Percentiles rank a stretch among this genome's conserved stretches.
phyloP scores from a whole-genome alignment of 92 coral and sea anemone genomes.

The Pocillopora meandrina region DNA sequence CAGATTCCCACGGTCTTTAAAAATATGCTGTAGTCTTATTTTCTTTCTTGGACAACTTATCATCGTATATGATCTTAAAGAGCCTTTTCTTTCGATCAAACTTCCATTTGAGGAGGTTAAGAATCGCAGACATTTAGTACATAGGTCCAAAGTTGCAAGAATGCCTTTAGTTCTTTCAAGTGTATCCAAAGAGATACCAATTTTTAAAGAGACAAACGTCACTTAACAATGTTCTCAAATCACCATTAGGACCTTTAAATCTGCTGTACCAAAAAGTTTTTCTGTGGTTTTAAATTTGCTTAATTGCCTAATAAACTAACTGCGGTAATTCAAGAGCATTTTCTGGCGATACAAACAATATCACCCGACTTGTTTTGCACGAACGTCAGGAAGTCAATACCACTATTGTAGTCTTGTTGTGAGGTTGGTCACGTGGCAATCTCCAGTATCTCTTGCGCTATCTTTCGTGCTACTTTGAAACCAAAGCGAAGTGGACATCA shows the following conservation, averaged over 20 bases:
- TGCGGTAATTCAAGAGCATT: neutral
- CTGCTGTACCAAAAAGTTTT: neutral
- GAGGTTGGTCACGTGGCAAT: neutral
- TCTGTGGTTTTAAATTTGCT: neutral
- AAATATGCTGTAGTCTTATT: neutral
- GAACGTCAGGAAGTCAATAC: neutral
- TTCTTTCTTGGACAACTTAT: neutral
- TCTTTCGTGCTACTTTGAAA: neutral
- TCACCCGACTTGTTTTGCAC: constrained; percentile 10
- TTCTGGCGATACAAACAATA: constrained; percentile 4
- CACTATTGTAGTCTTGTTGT: neutral
- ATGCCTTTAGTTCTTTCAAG: neutral
- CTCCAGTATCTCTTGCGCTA: neutral
- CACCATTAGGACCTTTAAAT: neutral
- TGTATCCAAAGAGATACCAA: constrained; percentile 30
- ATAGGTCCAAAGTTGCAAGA: constrained; percentile 10
- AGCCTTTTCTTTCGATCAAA: no score
- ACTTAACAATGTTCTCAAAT: constrained; percentile 2
- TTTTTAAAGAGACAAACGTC: constrained; percentile 19
- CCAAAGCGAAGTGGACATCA: neutral
- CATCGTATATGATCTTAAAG: neutral
- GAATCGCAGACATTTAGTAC: neutral
- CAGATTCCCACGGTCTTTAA: constrained; percentile 21
- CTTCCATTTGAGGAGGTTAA: neutral
- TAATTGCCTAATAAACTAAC: neutral